Evolutionary conservation across 1,140 invertebrate species (phyloP).

Genomic region (Papilio dardanus): DNA sequence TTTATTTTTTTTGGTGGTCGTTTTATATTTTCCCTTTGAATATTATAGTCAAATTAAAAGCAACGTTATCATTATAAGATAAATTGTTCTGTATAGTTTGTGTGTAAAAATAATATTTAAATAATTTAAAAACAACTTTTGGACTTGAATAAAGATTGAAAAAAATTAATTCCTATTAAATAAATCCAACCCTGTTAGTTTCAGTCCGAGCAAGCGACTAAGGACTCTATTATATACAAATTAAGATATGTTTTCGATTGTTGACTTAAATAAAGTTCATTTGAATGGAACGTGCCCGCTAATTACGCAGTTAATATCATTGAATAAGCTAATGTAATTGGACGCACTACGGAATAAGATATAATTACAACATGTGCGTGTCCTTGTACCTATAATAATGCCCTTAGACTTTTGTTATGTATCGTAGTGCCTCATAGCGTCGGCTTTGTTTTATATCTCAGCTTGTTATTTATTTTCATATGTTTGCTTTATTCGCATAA

Average conservation of each 20-base stretch:
- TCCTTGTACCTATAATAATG: background rate
- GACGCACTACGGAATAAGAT: background rate
- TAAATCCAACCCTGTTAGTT: background rate
- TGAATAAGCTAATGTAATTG: slow-evolving; percentile 27
- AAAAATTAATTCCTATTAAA: background rate
- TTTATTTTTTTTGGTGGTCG: no score
- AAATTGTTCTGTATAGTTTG: no score
- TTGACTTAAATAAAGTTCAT: background rate
- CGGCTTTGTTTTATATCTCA: background rate
- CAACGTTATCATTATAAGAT: no score
- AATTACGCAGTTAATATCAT: slow-evolving; percentile 24
- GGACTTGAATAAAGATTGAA: background rate
- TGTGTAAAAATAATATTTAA: no score
- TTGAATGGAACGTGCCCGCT: slow-evolving; percentile 18
- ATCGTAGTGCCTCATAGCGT: background rate
- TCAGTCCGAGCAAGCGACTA: background rate
- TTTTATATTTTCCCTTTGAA: no score
- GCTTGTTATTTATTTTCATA: background rate
- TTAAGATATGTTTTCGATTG: background rate
- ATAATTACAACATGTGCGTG: slow-evolving; percentile 16
- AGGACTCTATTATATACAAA: background rate
- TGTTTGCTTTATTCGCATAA: background rate
- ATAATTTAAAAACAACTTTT: no score
- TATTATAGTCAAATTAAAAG: no score
- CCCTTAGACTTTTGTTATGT: background rate